Percentiles rank a stretch among this genome's conserved stretches.
Evolutionary conservation across 2,113 vertebrate genomes (phyloP).

Genomic region (Enhydra lutris): DNA sequence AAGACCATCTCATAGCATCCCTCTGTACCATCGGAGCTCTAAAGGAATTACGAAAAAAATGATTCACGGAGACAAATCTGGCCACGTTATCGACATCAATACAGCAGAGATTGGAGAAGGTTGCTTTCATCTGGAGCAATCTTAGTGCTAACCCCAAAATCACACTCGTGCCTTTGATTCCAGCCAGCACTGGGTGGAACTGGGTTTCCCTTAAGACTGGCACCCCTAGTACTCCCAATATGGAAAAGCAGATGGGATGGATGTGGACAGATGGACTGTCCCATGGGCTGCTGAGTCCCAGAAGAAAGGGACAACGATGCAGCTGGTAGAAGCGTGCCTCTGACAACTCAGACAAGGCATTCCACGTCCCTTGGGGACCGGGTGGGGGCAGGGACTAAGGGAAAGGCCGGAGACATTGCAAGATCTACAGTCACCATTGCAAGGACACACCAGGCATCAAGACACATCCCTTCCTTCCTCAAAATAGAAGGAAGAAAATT

Average conservation of each 20-base stretch:
- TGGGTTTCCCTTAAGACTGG: background rate
- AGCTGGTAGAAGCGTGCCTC: fast-evolving
- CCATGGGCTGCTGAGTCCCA: background rate
- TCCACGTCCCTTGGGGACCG: fast-evolving
- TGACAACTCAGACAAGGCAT: fast-evolving
- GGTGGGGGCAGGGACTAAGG: background rate
- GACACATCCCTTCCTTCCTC: background rate
- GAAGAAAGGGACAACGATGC: background rate
- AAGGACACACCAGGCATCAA: background rate
- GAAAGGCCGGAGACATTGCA: fast-evolving
- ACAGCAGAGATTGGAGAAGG: fast-evolving
- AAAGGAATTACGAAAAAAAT: background rate
- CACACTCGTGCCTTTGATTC: fast-evolving
- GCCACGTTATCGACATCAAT: fast-evolving
- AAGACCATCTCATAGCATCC: background rate
- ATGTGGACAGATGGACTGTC: background rate
- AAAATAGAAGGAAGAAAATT: background rate
- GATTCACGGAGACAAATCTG: background rate
- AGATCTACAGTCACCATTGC: fast-evolving
- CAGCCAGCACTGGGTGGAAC: background rate
- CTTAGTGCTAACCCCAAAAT: too few relatives aligned
- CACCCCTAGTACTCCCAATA: background rate
- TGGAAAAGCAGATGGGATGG: background rate
- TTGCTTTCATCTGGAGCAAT: background rate
- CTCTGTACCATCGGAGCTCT: background rate